Conservation (phyloP, 1,140 invertebrate species). For the Eriocheir sinensis region DNA sequence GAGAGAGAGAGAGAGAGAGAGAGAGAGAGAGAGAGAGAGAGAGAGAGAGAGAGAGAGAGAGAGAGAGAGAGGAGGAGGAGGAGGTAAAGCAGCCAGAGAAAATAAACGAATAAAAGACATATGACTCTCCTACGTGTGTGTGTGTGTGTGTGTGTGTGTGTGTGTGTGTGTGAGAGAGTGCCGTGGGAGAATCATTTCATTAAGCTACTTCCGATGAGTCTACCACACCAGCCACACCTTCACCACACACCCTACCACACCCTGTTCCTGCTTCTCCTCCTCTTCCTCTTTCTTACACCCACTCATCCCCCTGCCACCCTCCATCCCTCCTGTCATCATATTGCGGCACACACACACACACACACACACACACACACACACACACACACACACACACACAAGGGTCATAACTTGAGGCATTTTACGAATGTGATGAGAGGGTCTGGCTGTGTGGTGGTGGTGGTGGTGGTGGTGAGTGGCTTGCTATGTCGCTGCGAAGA, state of each 20-base stretch:
- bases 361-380: slow-evolving; percentile 43
- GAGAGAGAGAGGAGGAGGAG: neutral
- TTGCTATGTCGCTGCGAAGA: neutral
- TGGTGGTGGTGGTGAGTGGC: neutral
- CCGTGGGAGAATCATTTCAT: neutral
- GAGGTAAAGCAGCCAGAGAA: neutral
- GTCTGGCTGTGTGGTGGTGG: neutral
- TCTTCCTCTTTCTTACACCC: no score
- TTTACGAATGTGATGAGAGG: neutral
- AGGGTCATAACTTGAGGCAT: neutral
- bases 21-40: slow-evolving; percentile 54
- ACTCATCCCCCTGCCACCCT: no score
- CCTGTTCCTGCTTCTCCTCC: no score
- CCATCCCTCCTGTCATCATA: no score
- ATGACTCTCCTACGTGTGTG: neutral
- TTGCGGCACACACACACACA: no score
- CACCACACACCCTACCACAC: neutral
- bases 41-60: slow-evolving; percentile 38
- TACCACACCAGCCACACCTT: neutral
- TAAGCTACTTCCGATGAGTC: neutral
- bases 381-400: slow-evolving; percentile 52
- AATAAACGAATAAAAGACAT: neutral
- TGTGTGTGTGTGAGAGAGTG: neutral
- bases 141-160: slow-evolving; percentile 21
- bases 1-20: slow-evolving; percentile 4